Conservation (phyloP, 1,140 invertebrate species). For the Papilio machaon region DNA sequence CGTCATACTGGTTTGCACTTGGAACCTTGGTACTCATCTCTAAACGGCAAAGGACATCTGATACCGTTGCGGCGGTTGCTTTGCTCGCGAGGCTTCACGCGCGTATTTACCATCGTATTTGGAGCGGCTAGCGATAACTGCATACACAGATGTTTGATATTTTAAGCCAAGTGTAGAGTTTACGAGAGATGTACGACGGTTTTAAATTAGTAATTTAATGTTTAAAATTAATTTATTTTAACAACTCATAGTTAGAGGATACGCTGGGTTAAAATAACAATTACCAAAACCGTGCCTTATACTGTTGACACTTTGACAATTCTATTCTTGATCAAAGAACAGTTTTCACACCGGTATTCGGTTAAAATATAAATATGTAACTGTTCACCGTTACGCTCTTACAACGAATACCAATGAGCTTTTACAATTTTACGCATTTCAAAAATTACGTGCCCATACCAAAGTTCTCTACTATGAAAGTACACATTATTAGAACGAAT, state of each 20-base stretch:
- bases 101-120: constrained; percentile 49
- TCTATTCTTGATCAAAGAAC: constrained; percentile 26
- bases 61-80: constrained; percentile 53
- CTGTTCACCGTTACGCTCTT: constrained; percentile 48
- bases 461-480: neutral
- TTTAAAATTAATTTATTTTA: too few species aligned
- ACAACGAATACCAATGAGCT: constrained; percentile 51
- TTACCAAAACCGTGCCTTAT: neutral
- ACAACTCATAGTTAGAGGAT: neutral
- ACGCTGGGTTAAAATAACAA: neutral
- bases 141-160: constrained; percentile 15
- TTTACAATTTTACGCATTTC: constrained; percentile 43
- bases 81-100: constrained; percentile 44
- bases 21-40: constrained; percentile 41
- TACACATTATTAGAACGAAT: too few species aligned
- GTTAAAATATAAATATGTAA: constrained; percentile 38
- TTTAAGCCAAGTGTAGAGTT: constrained; percentile 32
- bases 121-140: constrained; percentile 58
- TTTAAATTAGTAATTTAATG: too few species aligned
- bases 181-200: constrained; percentile 30
- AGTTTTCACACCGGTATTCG: constrained; percentile 25
- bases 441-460: constrained; percentile 33
- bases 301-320: constrained; percentile 24
- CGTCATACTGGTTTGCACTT: constrained; percentile 46
- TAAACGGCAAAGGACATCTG: constrained; percentile 62